A percentile compares a stretch with the other conserved stretches of the same genome.
Evolutionary conservation across 2,888 invertebrate species (phyloP).

Genomic region (Eupithecia tripunctaria): DNA sequence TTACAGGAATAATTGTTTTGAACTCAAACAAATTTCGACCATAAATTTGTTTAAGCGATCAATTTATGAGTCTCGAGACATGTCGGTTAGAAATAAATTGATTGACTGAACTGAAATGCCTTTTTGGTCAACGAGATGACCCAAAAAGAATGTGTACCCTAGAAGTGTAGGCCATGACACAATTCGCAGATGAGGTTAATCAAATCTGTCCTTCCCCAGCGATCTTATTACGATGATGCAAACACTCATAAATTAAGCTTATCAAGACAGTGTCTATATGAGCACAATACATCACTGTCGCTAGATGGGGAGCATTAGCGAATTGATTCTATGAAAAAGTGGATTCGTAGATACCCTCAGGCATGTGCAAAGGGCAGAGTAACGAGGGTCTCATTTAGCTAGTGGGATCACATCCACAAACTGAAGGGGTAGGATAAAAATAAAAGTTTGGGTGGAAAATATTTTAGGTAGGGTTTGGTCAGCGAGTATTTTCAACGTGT

Average conservation of each 20-base stretch:
- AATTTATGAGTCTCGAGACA: neutral
- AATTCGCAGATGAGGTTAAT: conserved; percentile 53
- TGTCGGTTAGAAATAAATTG: neutral
- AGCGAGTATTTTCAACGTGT: neutral
- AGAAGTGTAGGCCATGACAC: conserved; percentile 56
- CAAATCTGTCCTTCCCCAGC: conserved; percentile 55
- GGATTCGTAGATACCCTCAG: conserved; percentile 40
- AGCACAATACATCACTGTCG: conserved; percentile 78
- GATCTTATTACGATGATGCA: conserved; percentile 65
- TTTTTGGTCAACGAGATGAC: conserved; percentile 24
- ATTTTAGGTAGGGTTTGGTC: conserved; percentile 14
- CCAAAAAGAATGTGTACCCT: conserved; percentile 35
- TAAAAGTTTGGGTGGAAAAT: conserved; percentile 23
- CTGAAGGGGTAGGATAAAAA: conserved; percentile 24
- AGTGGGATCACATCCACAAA: conserved; percentile 34
- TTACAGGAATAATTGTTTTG: neutral
- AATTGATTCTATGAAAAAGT: conserved; percentile 61
- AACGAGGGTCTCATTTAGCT: conserved; percentile 38
- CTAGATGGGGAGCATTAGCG: conserved; percentile 59
- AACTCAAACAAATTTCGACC: no score
- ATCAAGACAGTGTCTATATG: conserved; percentile 78
- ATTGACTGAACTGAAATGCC: neutral
- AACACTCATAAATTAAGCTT: conserved; percentile 76
- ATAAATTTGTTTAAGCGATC: no score
- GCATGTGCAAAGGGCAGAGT: conserved; percentile 30